Evolutionary conservation across 2,113 vertebrate genomes (phyloP), one percentile per base, ranked within the genome.

Genomic region (Oreochromis spilurus): DNA sequence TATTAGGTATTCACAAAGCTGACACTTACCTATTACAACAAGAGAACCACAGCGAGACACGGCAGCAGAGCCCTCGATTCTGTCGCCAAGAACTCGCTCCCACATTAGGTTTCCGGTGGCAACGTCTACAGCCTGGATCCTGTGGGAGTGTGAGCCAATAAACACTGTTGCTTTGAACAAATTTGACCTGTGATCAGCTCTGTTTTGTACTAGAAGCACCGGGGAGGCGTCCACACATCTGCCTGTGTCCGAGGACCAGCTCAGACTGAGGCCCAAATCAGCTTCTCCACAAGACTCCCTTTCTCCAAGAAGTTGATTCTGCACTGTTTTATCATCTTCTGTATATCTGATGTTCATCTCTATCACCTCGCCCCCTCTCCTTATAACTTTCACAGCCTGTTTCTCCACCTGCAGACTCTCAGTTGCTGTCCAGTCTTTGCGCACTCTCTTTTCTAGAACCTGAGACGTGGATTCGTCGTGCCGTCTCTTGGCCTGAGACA

Each of bases 151-250:
- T 38, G 98, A 99, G 72, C 99, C 98, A 13, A 98, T 90, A 70
- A 98, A 98, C 0, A 97, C 97, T 1, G 94, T 95, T 0, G 88
- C 38, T 86, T 17, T 21, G 40, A n/a, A 5, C 45, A 2, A 70
- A 2, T 43, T 52, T 2, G 86, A 45, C 1, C 36, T 10, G 38
- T 11, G 12, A 1, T 83, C 83, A 36, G 72, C 29, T 82, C 87
- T 0, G 8, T 48, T 84, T 48, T 21, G 36, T 34, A 97, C 19
- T 17, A 98, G 9, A 62, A 99, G 43, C 60, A 98, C 93, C 0
- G 99, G 98, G 0, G 99, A 99, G 4, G 99, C 98, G 31, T 99
- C 99, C 36, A 99, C 98, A 89, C 99, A 99, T 84, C 97, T 97
- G 70, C 97, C 96, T 0, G 97, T 98, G 91, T 99, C 97, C 17